phyloP scores from a whole-genome alignment of 2,797 vertebrate genomes.

The Falco novaeseelandiae region DNA sequence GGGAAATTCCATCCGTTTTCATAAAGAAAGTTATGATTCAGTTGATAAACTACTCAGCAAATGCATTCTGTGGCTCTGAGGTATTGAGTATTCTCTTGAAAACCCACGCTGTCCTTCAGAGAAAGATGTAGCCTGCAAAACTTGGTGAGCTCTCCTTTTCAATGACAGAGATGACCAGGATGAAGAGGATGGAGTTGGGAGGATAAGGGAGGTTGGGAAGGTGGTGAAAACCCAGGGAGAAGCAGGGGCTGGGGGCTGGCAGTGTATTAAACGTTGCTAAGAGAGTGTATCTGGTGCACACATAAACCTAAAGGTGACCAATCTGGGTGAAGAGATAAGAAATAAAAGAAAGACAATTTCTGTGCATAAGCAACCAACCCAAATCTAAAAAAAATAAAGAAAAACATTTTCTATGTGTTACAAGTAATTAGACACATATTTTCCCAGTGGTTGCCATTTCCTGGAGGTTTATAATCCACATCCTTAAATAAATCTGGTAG shows the following conservation, averaged over 20 bases:
- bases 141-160: not conserved
- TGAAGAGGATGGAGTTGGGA: not conserved
- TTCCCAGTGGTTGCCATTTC: not conserved
- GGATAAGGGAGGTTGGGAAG: not conserved
- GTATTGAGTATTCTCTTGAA: not conserved
- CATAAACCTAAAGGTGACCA: not conserved
- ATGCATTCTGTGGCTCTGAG: not conserved
- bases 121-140: not conserved
- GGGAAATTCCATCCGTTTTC: not conserved
- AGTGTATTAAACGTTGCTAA: not conserved
- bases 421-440: not conserved
- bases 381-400: not conserved
- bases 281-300: not conserved
- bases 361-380: not conserved
- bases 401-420: not conserved
- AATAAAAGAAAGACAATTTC: not conserved
- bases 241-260: not conserved
- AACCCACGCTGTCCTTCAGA: not conserved
- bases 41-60: not conserved
- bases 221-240: not conserved
- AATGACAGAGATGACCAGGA: not conserved
- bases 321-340: not conserved
- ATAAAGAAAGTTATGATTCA: not conserved
- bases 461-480: not conserved
- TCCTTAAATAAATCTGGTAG: constrained; percentile 18